phyloP scores from a whole-genome alignment of 2,888 invertebrate genomes.

The Leptinotarsa juncta region DNA sequence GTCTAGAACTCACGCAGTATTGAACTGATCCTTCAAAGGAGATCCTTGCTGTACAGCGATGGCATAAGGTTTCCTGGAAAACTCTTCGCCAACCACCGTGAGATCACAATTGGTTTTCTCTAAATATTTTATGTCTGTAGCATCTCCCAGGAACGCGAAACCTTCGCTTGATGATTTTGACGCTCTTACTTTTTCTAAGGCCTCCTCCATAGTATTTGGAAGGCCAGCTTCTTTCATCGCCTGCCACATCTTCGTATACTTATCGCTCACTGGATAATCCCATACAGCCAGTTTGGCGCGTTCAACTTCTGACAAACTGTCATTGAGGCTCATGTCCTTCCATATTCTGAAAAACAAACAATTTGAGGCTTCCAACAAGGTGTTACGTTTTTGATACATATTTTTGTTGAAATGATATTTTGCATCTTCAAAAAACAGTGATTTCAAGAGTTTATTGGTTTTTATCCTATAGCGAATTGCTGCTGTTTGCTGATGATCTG shows the following conservation, averaged over 20 bases:
- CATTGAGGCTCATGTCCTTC: slow-evolving; percentile 98
- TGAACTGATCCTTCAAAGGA: slow-evolving; percentile 92
- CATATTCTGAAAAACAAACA: slow-evolving; percentile 77
- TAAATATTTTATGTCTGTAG: slow-evolving; percentile 85
- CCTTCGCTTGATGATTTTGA: slow-evolving; percentile 78
- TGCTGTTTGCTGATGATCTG: too few relatives aligned
- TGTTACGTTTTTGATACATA: too few relatives aligned
- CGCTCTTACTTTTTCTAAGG: slow-evolving; percentile 78
- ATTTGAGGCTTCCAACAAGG: slow-evolving; percentile 11
- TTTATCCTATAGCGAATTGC: too few relatives aligned
- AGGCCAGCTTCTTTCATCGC: slow-evolving; percentile 88
- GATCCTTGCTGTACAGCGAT: slow-evolving; percentile 97
- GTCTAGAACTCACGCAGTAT: slow-evolving; percentile 86
- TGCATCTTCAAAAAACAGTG: too few relatives aligned
- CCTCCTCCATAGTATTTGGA: slow-evolving; percentile 83
- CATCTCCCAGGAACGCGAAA: slow-evolving; percentile 72
- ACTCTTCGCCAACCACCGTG: slow-evolving; percentile 94
- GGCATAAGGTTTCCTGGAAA: slow-evolving; percentile 96
- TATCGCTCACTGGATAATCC: slow-evolving; percentile 99
- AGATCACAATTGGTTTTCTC: slow-evolving; percentile 88
- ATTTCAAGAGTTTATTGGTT: too few relatives aligned
- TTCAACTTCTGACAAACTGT: slow-evolving; percentile 89
- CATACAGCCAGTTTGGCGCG: slow-evolving; percentile 95
- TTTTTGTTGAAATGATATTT: too few relatives aligned
- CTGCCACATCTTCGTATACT: slow-evolving; percentile 99